These are phyloP conservation scores for Aphidius colemani DNA, from an alignment of 2,888 invertebrate species.

Conservation along the genomic window DNA sequence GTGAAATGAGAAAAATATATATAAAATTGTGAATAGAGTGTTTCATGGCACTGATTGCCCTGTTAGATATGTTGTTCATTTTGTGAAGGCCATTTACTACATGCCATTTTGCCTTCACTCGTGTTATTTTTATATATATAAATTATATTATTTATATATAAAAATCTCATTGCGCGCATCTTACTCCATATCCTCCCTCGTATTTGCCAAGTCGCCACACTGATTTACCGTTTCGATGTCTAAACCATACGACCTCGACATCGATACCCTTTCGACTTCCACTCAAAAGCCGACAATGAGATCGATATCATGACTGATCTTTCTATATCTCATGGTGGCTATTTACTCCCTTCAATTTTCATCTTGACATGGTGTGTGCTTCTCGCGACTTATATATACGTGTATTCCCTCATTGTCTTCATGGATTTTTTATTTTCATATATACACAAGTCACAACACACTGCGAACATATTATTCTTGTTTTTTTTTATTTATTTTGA, in stretches of 20 bases:
- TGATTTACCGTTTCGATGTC: slow-evolving; percentile 29
- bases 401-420: slow-evolving; percentile 30
- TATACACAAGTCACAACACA: too few species aligned
- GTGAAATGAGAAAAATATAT: not conserved
- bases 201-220: slow-evolving; percentile 24
- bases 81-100: not conserved
- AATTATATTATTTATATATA: not conserved
- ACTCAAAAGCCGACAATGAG: slow-evolving; percentile 28
- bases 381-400: not conserved
- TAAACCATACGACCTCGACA: slow-evolving; percentile 28
- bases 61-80: slow-evolving; percentile 10
- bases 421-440: not conserved
- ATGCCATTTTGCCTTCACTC: slow-evolving; percentile 24
- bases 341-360: slow-evolving; percentile 13
- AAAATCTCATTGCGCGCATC: slow-evolving; percentile 17
- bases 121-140: slow-evolving; percentile 18
- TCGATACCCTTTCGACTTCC: slow-evolving; percentile 36
- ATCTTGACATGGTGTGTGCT: too few species aligned
- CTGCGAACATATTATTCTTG: not conserved
- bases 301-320: slow-evolving; percentile 29
- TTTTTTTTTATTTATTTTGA: not conserved
- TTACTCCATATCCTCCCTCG: slow-evolving; percentile 16
- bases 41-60: slow-evolving; percentile 23
- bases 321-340: slow-evolving; percentile 29
- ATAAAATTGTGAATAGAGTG: slow-evolving; percentile 17